A percentile compares a stretch with the other conserved stretches of the same genome.
Evolutionary conservation across 2,888 invertebrate species (phyloP).

Genomic region (Charanyca ferruginea): DNA sequence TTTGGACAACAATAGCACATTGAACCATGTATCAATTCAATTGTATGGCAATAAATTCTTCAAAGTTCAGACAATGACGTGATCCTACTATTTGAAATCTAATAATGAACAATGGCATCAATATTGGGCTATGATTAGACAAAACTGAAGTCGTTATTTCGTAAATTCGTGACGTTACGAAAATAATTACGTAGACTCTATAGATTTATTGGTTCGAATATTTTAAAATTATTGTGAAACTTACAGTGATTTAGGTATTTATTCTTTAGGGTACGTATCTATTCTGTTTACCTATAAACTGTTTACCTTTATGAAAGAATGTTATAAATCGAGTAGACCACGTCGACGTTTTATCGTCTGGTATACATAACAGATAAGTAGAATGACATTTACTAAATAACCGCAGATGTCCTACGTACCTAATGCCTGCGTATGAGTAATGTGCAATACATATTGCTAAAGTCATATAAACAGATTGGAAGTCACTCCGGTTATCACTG

Average conservation of each 20-base stretch:
- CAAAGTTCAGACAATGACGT: conserved; percentile 45
- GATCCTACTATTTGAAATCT: conserved; percentile 30
- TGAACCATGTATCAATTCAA: conserved; percentile 49
- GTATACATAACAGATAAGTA: conserved; percentile 7
- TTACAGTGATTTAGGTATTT: too few species aligned
- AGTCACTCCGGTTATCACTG: conserved; percentile 45
- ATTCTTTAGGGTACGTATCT: too few species aligned
- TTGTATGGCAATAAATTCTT: conserved; percentile 51
- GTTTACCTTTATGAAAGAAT: not conserved
- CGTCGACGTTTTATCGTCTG: conserved; percentile 7
- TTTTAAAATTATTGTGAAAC: not conserved
- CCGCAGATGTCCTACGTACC: not conserved
- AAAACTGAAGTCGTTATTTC: not conserved
- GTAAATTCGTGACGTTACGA: conserved; percentile 1
- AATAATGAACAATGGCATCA: conserved; percentile 13
- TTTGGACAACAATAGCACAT: conserved; percentile 79
- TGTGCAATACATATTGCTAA: conserved; percentile 29
- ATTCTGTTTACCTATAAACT: not conserved
- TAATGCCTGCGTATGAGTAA: conserved; percentile 13
- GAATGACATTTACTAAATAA: conserved; percentile 18
- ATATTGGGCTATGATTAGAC: not conserved
- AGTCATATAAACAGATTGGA: conserved; percentile 32
- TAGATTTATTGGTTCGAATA: not conserved
- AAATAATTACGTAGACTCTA: conserved; percentile 3
- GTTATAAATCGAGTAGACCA: not conserved